Evolutionary conservation across 2,888 invertebrate genomes (phyloP), one percentile per base, ranked within the genome.

Genomic region (Adela reaumurella): DNA sequence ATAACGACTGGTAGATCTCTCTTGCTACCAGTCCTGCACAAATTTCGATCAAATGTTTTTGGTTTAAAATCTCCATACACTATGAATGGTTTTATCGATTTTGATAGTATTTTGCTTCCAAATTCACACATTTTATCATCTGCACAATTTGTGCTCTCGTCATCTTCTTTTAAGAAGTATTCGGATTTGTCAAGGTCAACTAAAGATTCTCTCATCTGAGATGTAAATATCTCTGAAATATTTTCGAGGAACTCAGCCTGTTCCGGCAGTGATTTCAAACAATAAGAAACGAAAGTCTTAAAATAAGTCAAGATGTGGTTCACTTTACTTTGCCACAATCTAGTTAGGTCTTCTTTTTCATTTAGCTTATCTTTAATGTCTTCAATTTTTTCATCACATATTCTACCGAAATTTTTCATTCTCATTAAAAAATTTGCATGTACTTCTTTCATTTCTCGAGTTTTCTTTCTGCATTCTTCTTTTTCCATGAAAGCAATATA

Each of bases 221-320:
- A 49, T 54, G 77, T 54, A 71, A 78, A 68, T 43, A 77, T 54
- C 52, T 70, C 73, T 53, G 78, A 77, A 62, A 74, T 65, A 45
- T 77, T 69, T 42, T 71, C 61, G 53, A 78, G 76, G 57, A 76
- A 77, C 1, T 76, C 76, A 1, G 72, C 71, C 46, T 74, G 64
- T 16, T 74, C 69, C 2, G 78, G 78, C 45, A 76, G 51, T 17
- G 58, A 56, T 19, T 67, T 63, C n/a, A 78, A 53, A 50, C 68
- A 69, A 53, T 68, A 73, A n/a, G 60, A 57, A 17, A 74, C 67
- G 55, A 77, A 76, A 47, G 61, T 55, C 62, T 76, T 76, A 50
- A 78, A 70, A 49, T 62, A 64, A 55, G 71, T 74, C 16, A 77
- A 64, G n/a, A 74, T 65, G 51, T 64, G 63, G 53, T 70, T 72